Conservation (phyloP, 1,140 invertebrate genomes). For the Magallana gigas region DNA sequence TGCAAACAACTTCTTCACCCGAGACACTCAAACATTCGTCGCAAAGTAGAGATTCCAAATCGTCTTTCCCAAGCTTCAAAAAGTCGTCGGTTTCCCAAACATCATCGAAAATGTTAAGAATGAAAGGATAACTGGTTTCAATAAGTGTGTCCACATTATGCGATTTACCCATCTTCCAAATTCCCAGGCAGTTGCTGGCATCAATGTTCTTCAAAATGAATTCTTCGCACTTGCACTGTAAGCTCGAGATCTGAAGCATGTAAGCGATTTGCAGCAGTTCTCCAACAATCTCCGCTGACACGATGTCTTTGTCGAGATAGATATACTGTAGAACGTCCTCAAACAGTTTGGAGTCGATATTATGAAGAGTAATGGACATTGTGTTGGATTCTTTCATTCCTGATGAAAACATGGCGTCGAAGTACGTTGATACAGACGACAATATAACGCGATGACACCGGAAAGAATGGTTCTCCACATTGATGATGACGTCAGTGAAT, state of each 20-base stretch:
- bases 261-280: slow-evolving; percentile 47
- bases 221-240: slow-evolving; percentile 50
- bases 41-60: slow-evolving; percentile 48
- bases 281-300: slow-evolving; percentile 46
- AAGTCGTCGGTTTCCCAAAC: slow-evolving; percentile 42
- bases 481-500: slow-evolving; percentile 51
- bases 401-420: slow-evolving; percentile 60
- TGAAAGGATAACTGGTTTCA: slow-evolving; percentile 34
- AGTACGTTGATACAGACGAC: slow-evolving; percentile 51
- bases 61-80: slow-evolving; percentile 50
- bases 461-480: slow-evolving; percentile 50
- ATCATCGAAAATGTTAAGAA: slow-evolving; percentile 42
- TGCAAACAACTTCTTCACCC: slow-evolving; percentile 52
- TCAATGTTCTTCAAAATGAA: slow-evolving; percentile 54
- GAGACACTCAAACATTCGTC: slow-evolving; percentile 44
- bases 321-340: slow-evolving; percentile 50
- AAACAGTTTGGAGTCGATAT: slow-evolving; percentile 45
- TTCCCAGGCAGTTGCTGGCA: slow-evolving; percentile 47
- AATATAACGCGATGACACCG: slow-evolving; percentile 55
- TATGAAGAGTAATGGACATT: slow-evolving; percentile 45
- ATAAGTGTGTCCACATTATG: slow-evolving; percentile 26
- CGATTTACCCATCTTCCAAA: slow-evolving; percentile 48
- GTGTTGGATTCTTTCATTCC: slow-evolving; percentile 51
- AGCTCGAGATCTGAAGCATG: slow-evolving; percentile 49
- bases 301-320: slow-evolving; percentile 43